phyloP scores from a whole-genome alignment of 2,888 invertebrate species.

The Drosophila melanosoma region DNA sequence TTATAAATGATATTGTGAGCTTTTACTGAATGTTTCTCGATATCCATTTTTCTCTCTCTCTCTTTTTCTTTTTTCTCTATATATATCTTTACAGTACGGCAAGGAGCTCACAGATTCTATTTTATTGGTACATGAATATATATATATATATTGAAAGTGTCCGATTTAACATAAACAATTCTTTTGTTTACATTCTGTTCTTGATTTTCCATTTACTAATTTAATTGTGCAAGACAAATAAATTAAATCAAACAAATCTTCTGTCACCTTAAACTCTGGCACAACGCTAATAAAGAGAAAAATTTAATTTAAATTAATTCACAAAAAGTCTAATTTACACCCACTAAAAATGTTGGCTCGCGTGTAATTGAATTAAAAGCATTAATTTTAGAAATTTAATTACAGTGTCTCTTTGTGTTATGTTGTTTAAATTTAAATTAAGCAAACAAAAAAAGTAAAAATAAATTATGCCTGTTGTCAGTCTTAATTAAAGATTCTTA shows the following conservation, averaged over 20 bases:
- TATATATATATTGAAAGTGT: constrained; percentile 41
- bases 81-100: constrained; percentile 85
- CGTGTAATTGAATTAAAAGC: not conserved
- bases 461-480: not conserved
- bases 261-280: constrained; percentile 19
- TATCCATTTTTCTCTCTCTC: constrained; percentile 46
- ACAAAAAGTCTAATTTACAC: not conserved
- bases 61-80: constrained; percentile 59
- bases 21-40: constrained; percentile 48
- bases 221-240: constrained; percentile 19
- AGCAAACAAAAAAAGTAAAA: not conserved
- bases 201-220: constrained; percentile 38
- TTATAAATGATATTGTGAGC: constrained; percentile 20
- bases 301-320: not conserved
- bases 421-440: not conserved
- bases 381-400: not conserved
- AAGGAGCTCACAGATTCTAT: constrained; percentile 86
- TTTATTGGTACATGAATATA: constrained; percentile 84
- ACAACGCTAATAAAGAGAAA: constrained; percentile 24
- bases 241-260: not conserved
- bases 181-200: constrained; percentile 22
- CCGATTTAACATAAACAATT: constrained; percentile 17
- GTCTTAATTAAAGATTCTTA: not conserved
- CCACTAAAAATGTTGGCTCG: not conserved
- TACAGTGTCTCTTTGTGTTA: no score